These are phyloP conservation scores for Ceuthmochares aereus DNA, from an alignment of 2,113 vertebrate genomes.

Conservation along the genomic window DNA sequence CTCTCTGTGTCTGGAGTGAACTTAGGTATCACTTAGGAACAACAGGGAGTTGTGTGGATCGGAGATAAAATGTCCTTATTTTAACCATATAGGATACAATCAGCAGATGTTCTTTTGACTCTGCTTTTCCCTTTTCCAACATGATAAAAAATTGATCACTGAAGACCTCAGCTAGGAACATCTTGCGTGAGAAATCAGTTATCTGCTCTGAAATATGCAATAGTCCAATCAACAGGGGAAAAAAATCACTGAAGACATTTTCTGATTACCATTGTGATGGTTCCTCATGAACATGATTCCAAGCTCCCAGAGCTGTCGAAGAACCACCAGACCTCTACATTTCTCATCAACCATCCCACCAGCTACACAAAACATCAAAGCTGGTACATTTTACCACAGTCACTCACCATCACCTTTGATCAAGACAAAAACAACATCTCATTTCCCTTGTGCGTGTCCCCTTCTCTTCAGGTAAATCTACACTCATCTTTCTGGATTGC, in stretches of 20 bases:
- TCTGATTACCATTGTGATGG: background rate
- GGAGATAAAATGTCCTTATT: background rate
- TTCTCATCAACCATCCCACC: background rate
- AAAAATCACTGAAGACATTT: background rate
- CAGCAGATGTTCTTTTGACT: background rate
- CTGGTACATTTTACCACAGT: background rate
- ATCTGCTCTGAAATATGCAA: background rate
- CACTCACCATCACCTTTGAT: background rate
- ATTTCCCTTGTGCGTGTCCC: background rate
- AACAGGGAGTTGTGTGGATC: background rate
- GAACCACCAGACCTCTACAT: background rate
- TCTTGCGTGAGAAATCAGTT: background rate
- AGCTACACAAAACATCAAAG: background rate
- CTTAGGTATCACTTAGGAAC: background rate
- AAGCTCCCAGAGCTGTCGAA: background rate
- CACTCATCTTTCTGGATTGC: background rate
- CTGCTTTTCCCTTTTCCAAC: background rate
- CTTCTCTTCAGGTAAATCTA: slow-evolving; percentile 19
- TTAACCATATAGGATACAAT: background rate
- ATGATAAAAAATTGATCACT: background rate
- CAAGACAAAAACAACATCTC: background rate
- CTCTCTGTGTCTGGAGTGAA: background rate
- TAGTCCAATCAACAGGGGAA: background rate
- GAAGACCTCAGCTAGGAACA: background rate
- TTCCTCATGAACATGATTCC: background rate